Conservation (phyloP, 2,888 invertebrate species). For the Matsumyia berberina region DNA sequence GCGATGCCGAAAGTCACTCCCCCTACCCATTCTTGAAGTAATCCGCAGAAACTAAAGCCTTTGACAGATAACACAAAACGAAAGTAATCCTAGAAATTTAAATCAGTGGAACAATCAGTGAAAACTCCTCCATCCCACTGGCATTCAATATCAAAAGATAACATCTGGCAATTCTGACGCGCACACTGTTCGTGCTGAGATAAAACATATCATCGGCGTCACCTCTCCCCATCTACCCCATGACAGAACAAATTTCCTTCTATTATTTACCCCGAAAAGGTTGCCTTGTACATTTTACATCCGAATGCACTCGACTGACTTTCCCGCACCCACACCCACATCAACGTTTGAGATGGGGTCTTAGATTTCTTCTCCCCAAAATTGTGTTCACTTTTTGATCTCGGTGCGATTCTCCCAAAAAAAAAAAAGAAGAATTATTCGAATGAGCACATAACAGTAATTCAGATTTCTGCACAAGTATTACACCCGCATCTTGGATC, state of each 20-base stretch:
- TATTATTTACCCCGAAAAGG: slow-evolving; percentile 30
- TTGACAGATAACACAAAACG: slow-evolving; percentile 4
- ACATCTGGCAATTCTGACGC: not conserved
- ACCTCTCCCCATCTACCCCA: not conserved
- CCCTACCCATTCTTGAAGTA: too few species aligned
- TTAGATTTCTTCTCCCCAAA: not conserved
- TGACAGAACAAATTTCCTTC: slow-evolving; percentile 4
- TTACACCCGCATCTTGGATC: slow-evolving; percentile 8
- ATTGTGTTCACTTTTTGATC: slow-evolving; percentile 33
- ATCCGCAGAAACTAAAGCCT: not conserved
- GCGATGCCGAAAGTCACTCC: too few species aligned
- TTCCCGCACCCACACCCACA: not conserved
- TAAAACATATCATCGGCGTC: slow-evolving; percentile 8
- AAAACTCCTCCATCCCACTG: not conserved
- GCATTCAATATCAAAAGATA: too few species aligned
- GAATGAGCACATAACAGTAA: slow-evolving; percentile 41
- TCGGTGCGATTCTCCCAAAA: not conserved
- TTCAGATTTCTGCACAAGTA: slow-evolving; percentile 36
- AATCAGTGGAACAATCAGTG: slow-evolving; percentile 18
- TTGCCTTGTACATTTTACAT: slow-evolving; percentile 37
- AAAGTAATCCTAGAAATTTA: not conserved
- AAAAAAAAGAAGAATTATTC: slow-evolving; percentile 31
- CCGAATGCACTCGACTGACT: slow-evolving; percentile 43
- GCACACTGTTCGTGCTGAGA: slow-evolving; percentile 2
- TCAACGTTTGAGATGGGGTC: not conserved